phyloP scores from a whole-genome alignment of 2,888 invertebrate species.

The Dasypolia templi region DNA sequence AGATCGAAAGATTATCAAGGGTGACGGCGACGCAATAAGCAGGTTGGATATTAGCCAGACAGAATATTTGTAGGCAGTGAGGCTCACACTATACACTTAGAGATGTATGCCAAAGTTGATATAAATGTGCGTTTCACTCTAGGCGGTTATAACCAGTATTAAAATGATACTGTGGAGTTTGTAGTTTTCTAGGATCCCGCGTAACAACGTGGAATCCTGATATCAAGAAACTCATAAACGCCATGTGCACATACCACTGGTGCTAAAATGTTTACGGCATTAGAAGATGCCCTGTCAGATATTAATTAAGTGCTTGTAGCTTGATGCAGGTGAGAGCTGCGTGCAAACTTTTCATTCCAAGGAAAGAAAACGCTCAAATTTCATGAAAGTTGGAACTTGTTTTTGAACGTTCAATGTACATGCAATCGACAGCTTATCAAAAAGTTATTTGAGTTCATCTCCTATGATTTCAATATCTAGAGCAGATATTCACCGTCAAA shows the following conservation, averaged over 20 bases:
- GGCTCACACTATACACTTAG: neutral
- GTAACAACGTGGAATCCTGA: constrained; percentile 13
- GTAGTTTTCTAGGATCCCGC: constrained; percentile 8
- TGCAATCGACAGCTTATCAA: too few relatives aligned
- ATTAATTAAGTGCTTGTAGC: constrained; percentile 11
- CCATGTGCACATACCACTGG: neutral
- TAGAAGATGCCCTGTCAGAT: neutral
- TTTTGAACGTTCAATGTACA: neutral
- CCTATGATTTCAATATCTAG: neutral
- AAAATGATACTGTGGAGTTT: constrained; percentile 17
- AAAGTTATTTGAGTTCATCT: neutral
- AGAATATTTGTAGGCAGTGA: constrained; percentile 24
- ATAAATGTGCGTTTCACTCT: neutral
- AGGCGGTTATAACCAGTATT: constrained; percentile 11
- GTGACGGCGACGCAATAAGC: constrained; percentile 15
- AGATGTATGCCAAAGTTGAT: constrained; percentile 18
- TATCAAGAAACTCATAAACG: constrained; percentile 8
- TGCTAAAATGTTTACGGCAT: constrained; percentile 31
- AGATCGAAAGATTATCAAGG: constrained; percentile 37
- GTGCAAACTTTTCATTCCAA: neutral
- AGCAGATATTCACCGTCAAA: neutral
- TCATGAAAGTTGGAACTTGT: too few relatives aligned
- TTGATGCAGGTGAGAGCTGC: neutral
- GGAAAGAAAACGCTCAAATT: too few relatives aligned
- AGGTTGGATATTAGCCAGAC: constrained; percentile 23